These are phyloP conservation scores for Aplidium turbinatum DNA, from an alignment of 23 tunicate species.

Conservation along the genomic window DNA sequence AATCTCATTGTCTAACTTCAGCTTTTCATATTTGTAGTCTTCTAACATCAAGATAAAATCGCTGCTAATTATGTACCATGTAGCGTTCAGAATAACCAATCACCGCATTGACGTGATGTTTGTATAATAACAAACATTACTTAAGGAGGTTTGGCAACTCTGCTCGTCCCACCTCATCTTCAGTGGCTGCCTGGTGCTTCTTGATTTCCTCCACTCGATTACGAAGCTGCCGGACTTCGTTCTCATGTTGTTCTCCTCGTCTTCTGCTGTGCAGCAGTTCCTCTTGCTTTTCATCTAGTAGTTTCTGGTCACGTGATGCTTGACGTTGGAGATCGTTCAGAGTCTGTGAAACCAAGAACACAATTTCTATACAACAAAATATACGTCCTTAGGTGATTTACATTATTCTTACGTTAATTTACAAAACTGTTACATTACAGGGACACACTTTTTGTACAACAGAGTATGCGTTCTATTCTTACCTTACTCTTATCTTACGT, in stretches of 20 bases:
- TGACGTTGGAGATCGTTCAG: constrained; percentile 41
- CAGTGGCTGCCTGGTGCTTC: constrained; percentile 48
- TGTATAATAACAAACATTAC: no score
- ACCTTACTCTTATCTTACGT: no score
- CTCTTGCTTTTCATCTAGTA: constrained; percentile 28
- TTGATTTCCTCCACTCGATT: constrained; percentile 43
- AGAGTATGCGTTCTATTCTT: no score
- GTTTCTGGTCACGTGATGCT: constrained; percentile 27
- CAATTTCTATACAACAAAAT: no score
- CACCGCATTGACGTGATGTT: no score
- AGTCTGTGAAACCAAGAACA: no score
- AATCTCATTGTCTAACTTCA: no score
- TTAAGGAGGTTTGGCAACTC: not conserved
- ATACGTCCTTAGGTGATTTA: not conserved
- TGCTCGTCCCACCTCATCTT: constrained; percentile 46
- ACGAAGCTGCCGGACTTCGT: constrained; percentile 33
- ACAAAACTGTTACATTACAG: not conserved
- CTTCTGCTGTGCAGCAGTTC: constrained; percentile 49
- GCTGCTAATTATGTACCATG: no score
- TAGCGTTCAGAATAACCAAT: no score
- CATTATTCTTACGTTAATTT: not conserved
- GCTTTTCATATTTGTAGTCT: no score
- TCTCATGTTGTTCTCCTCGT: constrained; percentile 48
- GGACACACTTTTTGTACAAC: no score
- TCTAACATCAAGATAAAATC: no score